These are phyloP conservation scores for Napeogenes sylphis DNA, from an alignment of 2,888 invertebrate genomes.

Conservation along the genomic window DNA sequence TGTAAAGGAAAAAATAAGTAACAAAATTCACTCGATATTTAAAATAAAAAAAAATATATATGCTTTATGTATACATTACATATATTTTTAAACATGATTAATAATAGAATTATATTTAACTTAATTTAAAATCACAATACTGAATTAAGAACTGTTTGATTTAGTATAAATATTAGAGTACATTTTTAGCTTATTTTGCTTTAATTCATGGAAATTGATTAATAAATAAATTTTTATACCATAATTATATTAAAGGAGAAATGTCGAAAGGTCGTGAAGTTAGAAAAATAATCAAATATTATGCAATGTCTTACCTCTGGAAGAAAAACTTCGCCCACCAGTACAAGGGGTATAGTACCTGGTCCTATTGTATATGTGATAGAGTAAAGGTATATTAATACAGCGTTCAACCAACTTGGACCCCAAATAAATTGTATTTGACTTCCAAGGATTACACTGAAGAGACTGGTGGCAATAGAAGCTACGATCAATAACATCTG, in stretches of 20 bases:
- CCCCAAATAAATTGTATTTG: constrained; percentile 38
- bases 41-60: too few species aligned
- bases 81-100: too few species aligned
- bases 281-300: background rate
- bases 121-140: too few species aligned
- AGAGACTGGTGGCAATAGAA: constrained; percentile 32
- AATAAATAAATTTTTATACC: background rate
- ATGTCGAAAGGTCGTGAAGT: background rate
- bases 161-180: too few species aligned
- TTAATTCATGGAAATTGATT: background rate
- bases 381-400: constrained; percentile 34
- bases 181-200: background rate
- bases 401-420: constrained; percentile 34
- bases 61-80: too few species aligned
- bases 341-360: constrained; percentile 30
- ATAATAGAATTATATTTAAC: too few species aligned
- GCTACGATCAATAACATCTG: constrained; percentile 39
- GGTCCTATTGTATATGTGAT: constrained; percentile 25
- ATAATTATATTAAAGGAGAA: background rate
- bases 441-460: constrained; percentile 35
- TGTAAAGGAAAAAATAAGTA: constrained; percentile 23
- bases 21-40: too few species aligned
- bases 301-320: constrained; percentile 29
- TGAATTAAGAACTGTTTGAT: too few species aligned
- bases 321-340: constrained; percentile 33